Evolutionary conservation across 2,888 invertebrate genomes (phyloP).

Genomic region (Pachymerium ferrugineum): DNA sequence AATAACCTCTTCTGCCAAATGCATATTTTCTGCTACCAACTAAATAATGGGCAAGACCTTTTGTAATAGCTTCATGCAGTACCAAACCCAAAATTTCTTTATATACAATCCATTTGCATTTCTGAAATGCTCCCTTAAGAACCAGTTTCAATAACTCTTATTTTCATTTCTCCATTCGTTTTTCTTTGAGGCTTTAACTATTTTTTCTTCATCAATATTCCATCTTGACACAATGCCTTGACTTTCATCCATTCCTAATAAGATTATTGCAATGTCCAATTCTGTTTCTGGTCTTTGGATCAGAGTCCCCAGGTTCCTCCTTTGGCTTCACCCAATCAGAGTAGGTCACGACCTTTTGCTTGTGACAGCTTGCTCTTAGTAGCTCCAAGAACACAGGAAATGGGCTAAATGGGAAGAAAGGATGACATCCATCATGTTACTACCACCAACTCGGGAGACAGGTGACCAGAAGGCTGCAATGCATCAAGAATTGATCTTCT

Average conservation of each 20-base stretch:
- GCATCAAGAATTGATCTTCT: not conserved
- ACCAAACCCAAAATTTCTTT: too few species aligned
- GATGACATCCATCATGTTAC: constrained; percentile 5
- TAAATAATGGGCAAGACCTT: too few species aligned
- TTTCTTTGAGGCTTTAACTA: not conserved
- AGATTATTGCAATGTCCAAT: not conserved
- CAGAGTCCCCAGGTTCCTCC: not conserved
- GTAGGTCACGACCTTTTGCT: not conserved
- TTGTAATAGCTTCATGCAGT: too few species aligned
- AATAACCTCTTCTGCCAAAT: not conserved
- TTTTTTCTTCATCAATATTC: not conserved
- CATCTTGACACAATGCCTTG: not conserved
- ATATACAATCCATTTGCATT: too few species aligned
- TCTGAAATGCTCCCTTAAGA: too few species aligned
- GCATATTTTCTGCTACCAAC: not conserved
- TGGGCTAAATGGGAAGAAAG: not conserved
- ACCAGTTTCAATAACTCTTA: too few species aligned
- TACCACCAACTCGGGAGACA: not conserved
- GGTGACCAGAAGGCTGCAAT: not conserved
- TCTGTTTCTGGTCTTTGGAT: not conserved
- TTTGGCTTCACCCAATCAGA: constrained; percentile 2
- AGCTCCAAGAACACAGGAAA: constrained; percentile 8
- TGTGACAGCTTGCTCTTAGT: constrained; percentile 17
- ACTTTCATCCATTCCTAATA: not conserved
- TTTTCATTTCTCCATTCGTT: not conserved